Evolutionary conservation across 2,797 vertebrate genomes (phyloP).

Genomic region (Argya squamiceps): DNA sequence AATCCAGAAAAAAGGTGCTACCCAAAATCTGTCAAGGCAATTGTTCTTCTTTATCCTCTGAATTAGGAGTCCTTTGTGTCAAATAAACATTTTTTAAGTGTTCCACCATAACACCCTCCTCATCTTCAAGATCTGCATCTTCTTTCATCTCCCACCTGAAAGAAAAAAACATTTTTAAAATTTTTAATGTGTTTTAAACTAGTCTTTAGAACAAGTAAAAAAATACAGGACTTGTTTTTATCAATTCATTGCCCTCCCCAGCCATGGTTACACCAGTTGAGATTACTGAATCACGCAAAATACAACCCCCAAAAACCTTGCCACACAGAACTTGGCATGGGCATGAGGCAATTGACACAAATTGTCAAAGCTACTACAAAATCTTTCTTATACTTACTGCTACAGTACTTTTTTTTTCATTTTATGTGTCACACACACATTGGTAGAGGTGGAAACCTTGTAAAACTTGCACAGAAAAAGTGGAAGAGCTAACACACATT

Average conservation of each 20-base stretch:
- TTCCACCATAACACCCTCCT: slow-evolving; percentile 85
- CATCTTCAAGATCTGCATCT: slow-evolving; percentile 83
- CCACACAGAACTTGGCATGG: background rate
- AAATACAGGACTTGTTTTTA: background rate
- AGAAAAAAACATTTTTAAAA: slow-evolving; percentile 61
- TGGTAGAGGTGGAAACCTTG: background rate
- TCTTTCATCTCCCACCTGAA: slow-evolving; percentile 95
- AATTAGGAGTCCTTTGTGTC: slow-evolving; percentile 39
- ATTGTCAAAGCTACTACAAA: background rate
- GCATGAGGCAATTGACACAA: background rate
- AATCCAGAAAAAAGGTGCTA: slow-evolving; percentile 2
- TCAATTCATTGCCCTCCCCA: background rate
- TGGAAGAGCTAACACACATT: background rate
- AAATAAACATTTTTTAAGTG: slow-evolving; percentile 83
- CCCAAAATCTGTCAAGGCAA: slow-evolving; percentile 21
- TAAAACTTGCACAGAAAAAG: background rate
- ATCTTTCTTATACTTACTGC: background rate
- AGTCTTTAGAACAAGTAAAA: background rate
- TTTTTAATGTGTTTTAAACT: background rate
- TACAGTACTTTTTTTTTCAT: background rate
- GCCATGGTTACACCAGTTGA: accelerated
- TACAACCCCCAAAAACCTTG: background rate
- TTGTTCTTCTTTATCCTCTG: slow-evolving; percentile 57
- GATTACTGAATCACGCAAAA: background rate
- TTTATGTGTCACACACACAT: background rate